Evolutionary conservation across 2,888 invertebrate genomes (phyloP).

Genomic region (Scaptomyza polygonia): DNA sequence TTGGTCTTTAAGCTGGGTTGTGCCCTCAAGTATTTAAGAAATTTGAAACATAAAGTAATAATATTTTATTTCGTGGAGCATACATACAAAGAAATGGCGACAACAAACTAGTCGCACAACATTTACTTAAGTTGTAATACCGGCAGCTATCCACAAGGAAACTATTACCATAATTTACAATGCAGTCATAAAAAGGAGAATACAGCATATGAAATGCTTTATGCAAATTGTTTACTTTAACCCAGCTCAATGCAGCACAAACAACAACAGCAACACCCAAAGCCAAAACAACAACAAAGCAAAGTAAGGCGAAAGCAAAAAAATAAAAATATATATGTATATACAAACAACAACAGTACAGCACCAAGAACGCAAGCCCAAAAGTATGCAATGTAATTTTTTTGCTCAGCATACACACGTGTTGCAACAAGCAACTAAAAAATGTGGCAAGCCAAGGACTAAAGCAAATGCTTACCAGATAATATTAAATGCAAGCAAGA

Average conservation of each 20-base stretch:
- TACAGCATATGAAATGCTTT: constrained; percentile 67
- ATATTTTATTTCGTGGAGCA: background rate
- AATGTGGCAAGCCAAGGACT: constrained; percentile 21
- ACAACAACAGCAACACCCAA: background rate
- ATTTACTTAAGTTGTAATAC: constrained; percentile 46
- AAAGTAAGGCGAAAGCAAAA: constrained; percentile 19
- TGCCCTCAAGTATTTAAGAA: no score
- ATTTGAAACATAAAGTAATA: background rate
- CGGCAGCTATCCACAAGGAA: constrained; percentile 31
- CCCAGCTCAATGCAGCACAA: constrained; percentile 19
- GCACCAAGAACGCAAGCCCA: constrained; percentile 7
- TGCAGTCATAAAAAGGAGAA: constrained; percentile 44
- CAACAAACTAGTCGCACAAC: constrained; percentile 19
- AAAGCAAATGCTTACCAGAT: constrained; percentile 56
- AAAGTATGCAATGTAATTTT: constrained; percentile 56
- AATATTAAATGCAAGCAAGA: constrained; percentile 62
- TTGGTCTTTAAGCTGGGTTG: no score
- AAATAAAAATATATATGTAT: constrained; percentile 4
- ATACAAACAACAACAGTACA: constrained; percentile 10
- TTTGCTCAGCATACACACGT: constrained; percentile 47
- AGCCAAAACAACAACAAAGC: constrained; percentile 12
- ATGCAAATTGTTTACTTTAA: constrained; percentile 70
- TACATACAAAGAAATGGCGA: background rate
- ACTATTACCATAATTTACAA: constrained; percentile 51
- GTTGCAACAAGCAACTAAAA: constrained; percentile 19